phyloP scores from a whole-genome alignment of 2,113 vertebrate species.

The Gulo gulo region DNA sequence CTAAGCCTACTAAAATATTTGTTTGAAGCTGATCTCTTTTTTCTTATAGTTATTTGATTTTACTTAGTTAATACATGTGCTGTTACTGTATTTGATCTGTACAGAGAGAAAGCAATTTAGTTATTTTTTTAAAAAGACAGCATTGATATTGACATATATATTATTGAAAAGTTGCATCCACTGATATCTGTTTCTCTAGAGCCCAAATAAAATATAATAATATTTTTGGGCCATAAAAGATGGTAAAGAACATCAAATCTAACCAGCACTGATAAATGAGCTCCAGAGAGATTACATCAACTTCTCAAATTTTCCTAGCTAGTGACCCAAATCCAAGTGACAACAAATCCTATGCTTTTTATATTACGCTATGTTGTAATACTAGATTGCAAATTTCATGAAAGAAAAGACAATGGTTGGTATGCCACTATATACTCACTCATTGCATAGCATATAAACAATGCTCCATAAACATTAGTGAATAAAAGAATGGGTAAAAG shows the following conservation, averaged over 20 bases:
- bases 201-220: not conserved
- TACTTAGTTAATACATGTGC: not conserved
- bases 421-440: not conserved
- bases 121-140: not conserved
- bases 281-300: not conserved
- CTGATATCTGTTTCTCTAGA: not conserved
- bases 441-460: not conserved
- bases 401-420: not conserved
- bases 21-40: constrained; percentile 10
- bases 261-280: not conserved
- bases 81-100: not conserved
- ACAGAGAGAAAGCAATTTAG: not conserved
- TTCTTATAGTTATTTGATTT: not conserved
- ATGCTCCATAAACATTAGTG: not conserved
- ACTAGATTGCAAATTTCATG: not conserved
- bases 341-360: not conserved
- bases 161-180: not conserved
- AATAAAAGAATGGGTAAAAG: not conserved
- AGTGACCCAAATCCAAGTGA: not conserved
- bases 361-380: not conserved
- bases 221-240: not conserved
- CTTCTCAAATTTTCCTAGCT: not conserved
- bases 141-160: not conserved
- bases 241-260: not conserved
- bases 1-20: not conserved